Evolutionary conservation across 2,888 invertebrate genomes (phyloP), one percentile per base, ranked within the genome.

Genomic region (Schizaphis graminum): DNA sequence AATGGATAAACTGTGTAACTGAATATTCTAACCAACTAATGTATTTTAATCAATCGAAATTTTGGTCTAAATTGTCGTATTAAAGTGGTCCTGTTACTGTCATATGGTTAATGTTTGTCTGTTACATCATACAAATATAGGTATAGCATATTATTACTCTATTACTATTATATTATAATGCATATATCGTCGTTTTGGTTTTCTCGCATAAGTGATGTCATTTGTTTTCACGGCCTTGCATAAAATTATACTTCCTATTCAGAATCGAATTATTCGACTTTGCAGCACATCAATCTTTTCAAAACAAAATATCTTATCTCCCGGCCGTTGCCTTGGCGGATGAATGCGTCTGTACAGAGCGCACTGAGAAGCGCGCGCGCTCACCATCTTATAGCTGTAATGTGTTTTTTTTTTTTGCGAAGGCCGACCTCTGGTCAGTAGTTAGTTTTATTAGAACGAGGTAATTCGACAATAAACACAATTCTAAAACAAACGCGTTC

Each of bases 391-490:
- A 77, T 13, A 35, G 84, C 28, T 26, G 49, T 53, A 49, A 91
- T 44, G 53, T 56, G 47, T 91, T n/a, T n/a, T 89, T n/a, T 57
- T 35, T 57, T 3, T 11, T 47, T 47, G 44, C 88, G 88, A 92
- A 88, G 92, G 92, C 49, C 88, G 67, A 77, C 90, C 28, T 92
- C 88, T 67, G 61, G 41, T 28, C 8, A 26, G 44, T 47, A n/a
- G n/a, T 35, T 3, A 67, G 49, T 92, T 92, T 92, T 92, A 92
- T 86, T 86, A 57, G 47, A 57, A 35, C 92, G 92, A 92, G 86
- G 92, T 92, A 61, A 91, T 86, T 91, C 35, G n/a, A 91, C n/a
- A 86, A 91, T 35, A n/a, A 91, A 57, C 28, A 11, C 24, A 8
- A 57, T 91, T 44, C 44, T 26, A 84, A 84, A 53, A 91, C 84